Percentiles rank a stretch among this genome's conserved stretches.
Evolutionary conservation across 2,113 vertebrate species (phyloP).

Genomic region (Rhinogobius similis): DNA sequence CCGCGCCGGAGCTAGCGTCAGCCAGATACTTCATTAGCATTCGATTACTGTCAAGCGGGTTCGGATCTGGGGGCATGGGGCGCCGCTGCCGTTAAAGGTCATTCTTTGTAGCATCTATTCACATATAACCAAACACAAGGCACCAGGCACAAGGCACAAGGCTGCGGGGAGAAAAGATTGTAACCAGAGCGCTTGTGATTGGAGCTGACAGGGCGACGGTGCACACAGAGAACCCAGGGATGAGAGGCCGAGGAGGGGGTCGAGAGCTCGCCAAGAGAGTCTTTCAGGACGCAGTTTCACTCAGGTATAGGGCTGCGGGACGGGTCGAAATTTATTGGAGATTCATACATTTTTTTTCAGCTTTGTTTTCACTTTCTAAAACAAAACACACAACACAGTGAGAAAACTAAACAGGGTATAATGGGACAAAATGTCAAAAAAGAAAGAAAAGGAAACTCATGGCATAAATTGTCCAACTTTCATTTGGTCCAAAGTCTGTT

Average conservation of each 20-base stretch:
- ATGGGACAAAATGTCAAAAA: no score
- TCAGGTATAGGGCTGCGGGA: no score
- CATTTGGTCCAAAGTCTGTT: no score
- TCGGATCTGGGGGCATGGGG: slow-evolving; percentile 59
- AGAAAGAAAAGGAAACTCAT: no score
- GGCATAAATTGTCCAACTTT: no score
- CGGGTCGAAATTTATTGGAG: no score
- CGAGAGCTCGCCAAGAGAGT: neutral
- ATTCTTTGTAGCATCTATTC: slow-evolving; percentile 53
- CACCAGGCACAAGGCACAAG: slow-evolving; percentile 7
- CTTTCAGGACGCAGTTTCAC: neutral
- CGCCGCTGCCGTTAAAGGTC: slow-evolving; percentile 59
- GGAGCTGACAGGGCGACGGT: slow-evolving; percentile 46
- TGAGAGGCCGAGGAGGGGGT: slow-evolving; percentile 31
- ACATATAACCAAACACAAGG: slow-evolving; percentile 47
- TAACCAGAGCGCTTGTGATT: slow-evolving; percentile 46
- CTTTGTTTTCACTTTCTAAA: no score
- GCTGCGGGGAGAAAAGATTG: slow-evolving; percentile 53
- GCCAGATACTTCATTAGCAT: slow-evolving; percentile 63
- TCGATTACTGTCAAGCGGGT: slow-evolving; percentile 64
- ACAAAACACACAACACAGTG: no score
- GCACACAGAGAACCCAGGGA: slow-evolving; percentile 33
- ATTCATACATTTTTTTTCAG: no score
- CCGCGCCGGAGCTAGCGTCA: slow-evolving; percentile 16
- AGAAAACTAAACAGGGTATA: no score